Evolutionary conservation across 2,797 vertebrate genomes (phyloP), one percentile per base, ranked within the genome.

Genomic region (Apodemus agrarius): DNA sequence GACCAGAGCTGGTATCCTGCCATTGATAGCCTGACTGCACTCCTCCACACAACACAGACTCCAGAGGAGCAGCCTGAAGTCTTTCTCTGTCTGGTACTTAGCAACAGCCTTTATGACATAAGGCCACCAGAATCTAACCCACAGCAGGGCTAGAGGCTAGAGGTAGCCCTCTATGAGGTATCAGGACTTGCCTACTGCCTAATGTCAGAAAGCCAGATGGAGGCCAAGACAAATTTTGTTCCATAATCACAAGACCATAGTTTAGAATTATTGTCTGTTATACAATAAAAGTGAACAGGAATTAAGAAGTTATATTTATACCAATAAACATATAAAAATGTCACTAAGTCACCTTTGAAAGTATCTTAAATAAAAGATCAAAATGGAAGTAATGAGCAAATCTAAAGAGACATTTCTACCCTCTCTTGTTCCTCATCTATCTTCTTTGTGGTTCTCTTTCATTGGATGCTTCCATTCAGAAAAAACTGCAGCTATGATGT

Each of bases 1-100:
- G 97, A 97, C 98, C 98, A 98, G 80, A 98, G 98, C 96, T 98
- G 98, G 91, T 98, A 98, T 83, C 95, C 95, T 79, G 96, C 97
- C 98, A 98, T 98, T 86, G 96, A 80, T 43, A 81, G 49, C 90
- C 94, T 67, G 3, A n/a, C 61, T 67, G 22, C 3, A 49, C 31
- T n/a, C 43, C 43, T 3, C 11, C 19, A 17, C 43, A 67, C 17
- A 85, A 3, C 19, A 24, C 61, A 49, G 61, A 67, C 19, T 67
- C 12, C 11, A 67, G 1, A 46, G 19, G n/a, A 34, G 19, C 11
- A 14, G 83, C 43, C 43, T 43, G 43, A 43, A 34, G 43, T 67
- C 16, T 67, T 85, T 67, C 83, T 49, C 29, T 63, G 10, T 34
- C 43, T 49, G 29, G 40, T 29, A 13, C 82, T 43, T 67, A 85